Conservation (phyloP, 2,113 vertebrate genomes). For the Catagonus wagneri region DNA sequence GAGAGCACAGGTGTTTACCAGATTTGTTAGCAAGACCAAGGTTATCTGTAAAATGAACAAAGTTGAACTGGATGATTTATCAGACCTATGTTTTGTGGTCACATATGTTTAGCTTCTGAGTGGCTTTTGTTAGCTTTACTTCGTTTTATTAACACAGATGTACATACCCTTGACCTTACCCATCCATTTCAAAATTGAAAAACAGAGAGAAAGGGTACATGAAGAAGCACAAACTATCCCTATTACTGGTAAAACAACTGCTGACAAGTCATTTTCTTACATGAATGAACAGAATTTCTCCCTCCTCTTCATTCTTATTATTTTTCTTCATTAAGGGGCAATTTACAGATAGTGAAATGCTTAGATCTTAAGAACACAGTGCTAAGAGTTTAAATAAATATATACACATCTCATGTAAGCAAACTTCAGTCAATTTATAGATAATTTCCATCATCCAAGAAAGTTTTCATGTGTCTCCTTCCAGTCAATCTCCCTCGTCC, state of each 20-base stretch:
- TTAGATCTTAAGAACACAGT: neutral
- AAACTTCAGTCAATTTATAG: neutral
- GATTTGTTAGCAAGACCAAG: slow-evolving; percentile 16
- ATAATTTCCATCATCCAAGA: neutral
- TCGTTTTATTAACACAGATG: slow-evolving; percentile 42
- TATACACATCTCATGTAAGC: neutral
- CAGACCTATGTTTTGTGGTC: neutral
- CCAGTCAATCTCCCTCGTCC: neutral
- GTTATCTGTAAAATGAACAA: slow-evolving; percentile 23
- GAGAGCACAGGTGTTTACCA: neutral
- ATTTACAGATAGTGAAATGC: neutral
- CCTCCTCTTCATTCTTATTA: neutral
- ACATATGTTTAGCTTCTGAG: neutral
- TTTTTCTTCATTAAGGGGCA: neutral
- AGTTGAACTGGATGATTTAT: slow-evolving; percentile 37
- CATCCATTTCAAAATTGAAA: slow-evolving; percentile 27
- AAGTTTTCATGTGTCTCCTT: neutral
- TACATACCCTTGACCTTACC: neutral
- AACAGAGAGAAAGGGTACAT: neutral
- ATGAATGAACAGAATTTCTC: neutral
- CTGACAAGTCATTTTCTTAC: slow-evolving; percentile 16
- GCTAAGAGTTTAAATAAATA: slow-evolving; percentile 11
- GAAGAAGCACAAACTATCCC: neutral
- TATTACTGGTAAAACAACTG: neutral
- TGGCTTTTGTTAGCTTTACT: neutral